Percentiles rank a stretch among this genome's conserved stretches.
Evolutionary conservation across 2,113 vertebrate species (phyloP).

Genomic region (Ceuthmochares aereus): DNA sequence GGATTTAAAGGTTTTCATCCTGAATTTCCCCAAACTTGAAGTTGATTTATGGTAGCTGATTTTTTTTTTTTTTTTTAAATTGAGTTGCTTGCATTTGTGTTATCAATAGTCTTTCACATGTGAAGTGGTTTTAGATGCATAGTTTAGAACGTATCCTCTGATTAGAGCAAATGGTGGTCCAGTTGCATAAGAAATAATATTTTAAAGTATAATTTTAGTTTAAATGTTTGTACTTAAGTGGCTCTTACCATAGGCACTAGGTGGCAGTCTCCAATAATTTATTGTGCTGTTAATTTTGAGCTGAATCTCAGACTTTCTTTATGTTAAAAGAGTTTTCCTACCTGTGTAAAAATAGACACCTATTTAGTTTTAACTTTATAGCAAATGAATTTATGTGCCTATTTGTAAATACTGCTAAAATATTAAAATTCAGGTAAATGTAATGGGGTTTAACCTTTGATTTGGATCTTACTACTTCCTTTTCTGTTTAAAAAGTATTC

Average conservation of each 20-base stretch:
- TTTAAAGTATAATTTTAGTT: background rate
- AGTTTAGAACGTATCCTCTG: background rate
- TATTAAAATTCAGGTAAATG: background rate
- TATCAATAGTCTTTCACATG: background rate
- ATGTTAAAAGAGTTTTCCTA: background rate
- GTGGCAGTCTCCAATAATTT: constrained; percentile 38
- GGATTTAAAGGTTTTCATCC: background rate
- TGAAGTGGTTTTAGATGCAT: background rate
- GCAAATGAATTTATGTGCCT: background rate
- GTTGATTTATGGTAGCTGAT: background rate
- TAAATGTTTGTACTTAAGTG: background rate
- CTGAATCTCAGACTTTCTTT: background rate
- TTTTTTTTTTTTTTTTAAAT: background rate
- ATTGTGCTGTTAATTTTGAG: background rate
- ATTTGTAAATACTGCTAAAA: background rate
- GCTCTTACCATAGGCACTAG: constrained; percentile 22
- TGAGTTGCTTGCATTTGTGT: background rate
- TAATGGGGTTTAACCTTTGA: background rate
- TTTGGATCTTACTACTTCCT: background rate
- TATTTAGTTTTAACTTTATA: background rate
- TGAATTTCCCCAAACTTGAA: background rate
- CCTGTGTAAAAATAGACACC: background rate
- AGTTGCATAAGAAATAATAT: background rate
- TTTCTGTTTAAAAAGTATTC: background rate
- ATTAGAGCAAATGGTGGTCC: background rate